These are phyloP conservation scores for Perizoma affinitatum DNA, from an alignment of 2,888 invertebrate species.

Conservation along the genomic window DNA sequence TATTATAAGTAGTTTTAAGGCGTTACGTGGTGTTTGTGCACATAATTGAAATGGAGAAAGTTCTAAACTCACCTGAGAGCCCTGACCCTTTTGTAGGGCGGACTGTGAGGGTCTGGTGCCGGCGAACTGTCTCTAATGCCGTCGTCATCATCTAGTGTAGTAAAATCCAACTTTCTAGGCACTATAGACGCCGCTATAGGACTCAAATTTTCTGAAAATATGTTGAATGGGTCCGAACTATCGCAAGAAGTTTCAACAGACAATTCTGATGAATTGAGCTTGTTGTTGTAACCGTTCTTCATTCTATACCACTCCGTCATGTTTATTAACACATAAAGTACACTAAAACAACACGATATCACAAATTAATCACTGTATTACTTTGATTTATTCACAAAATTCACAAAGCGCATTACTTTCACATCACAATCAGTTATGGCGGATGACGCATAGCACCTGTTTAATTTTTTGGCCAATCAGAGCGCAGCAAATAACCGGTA, in stretches of 20 bases:
- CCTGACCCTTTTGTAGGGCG: constrained; percentile 85
- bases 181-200: constrained; percentile 81
- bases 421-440: constrained; percentile 74
- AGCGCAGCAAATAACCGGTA: constrained; percentile 67
- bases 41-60: constrained; percentile 40
- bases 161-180: constrained; percentile 86
- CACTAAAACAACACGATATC: constrained; percentile 60
- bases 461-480: constrained; percentile 64
- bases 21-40: constrained; percentile 52
- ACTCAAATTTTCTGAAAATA: constrained; percentile 84
- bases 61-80: constrained; percentile 76
- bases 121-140: constrained; percentile 64
- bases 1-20: neutral
- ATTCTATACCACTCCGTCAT: constrained; percentile 80
- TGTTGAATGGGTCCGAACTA: constrained; percentile 85
- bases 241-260: constrained; percentile 86
- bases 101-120: constrained; percentile 68
- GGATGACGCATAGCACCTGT: constrained; percentile 83
- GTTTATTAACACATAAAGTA: constrained; percentile 59
- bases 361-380: constrained; percentile 57
- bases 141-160: constrained; percentile 71
- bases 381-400: constrained; percentile 57
- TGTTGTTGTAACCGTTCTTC: constrained; percentile 66
- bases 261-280: constrained; percentile 80
- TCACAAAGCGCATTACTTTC: constrained; percentile 50